phyloP scores from a whole-genome alignment of 2,797 vertebrate species.

The Bovichtus diacanthus region DNA sequence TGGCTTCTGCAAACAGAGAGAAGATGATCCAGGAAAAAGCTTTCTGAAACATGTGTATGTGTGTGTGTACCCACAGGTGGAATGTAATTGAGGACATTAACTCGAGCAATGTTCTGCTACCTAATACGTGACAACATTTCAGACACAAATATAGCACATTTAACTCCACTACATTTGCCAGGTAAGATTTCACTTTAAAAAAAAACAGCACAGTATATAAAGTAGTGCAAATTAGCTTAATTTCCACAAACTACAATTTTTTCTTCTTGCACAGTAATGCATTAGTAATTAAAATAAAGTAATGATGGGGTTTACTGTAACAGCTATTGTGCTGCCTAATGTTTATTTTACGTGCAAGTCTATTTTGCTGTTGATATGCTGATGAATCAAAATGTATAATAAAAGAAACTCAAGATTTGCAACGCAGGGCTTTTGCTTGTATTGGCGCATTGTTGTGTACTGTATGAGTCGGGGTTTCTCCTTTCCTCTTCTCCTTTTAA shows the following conservation, averaged over 20 bases:
- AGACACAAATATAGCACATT: not conserved
- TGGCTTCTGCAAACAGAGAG: constrained; percentile 18
- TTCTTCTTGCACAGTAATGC: too few relatives aligned
- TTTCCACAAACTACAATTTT: too few relatives aligned
- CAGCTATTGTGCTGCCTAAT: not conserved
- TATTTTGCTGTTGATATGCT: not conserved
- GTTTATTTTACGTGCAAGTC: not conserved
- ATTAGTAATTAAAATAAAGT: too few relatives aligned
- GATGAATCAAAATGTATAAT: not conserved
- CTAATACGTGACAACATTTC: not conserved
- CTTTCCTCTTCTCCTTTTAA: too few relatives aligned
- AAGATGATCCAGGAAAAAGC: not conserved
- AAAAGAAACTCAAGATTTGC: too few relatives aligned
- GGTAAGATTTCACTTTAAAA: not conserved
- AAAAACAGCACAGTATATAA: too few relatives aligned
- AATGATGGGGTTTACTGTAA: not conserved
- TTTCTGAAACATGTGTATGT: not conserved
- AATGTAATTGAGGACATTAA: not conserved
- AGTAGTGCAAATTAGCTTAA: too few relatives aligned
- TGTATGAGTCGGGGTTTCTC: too few relatives aligned
- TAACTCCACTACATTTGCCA: not conserved
- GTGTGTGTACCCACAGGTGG: too few relatives aligned
- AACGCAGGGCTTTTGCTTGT: too few relatives aligned
- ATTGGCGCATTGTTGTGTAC: too few relatives aligned
- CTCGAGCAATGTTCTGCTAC: not conserved